Base-by-base conservation (phyloP, 2,797 vertebrate genomes). In the Coranthus polyacanthus region DNA sequence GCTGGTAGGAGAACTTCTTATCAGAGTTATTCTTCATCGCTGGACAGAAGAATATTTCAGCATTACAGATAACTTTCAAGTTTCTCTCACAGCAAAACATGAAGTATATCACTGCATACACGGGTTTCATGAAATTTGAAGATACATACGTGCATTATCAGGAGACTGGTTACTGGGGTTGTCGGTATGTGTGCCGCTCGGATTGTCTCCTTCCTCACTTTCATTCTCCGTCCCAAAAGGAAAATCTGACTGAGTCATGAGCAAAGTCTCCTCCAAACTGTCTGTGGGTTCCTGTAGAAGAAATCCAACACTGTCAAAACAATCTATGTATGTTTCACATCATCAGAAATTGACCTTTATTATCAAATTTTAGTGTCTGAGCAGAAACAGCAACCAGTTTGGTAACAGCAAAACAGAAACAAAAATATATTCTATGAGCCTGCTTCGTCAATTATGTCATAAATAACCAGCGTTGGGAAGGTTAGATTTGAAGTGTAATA, bases 1-100 rank as follows among this genome's bases (percentile, higher is more conserved):
- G 95, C 84, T 97, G 96, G 80, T 97, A 98, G 72, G 92, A 96
- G 90, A 99, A 98, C 87, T 95, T 98, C 73, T 94, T 96, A 71
- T 98, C 97, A 7, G 95, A 93, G 75, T 98, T 96, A 68, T 98
- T 98, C 90, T 96, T 99, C 92, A 96, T 89, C 0, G 91, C 96
- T 98, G 75, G 16, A 87, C 72, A 26, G 46, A 74, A 76, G 24
- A 69, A 58, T 10, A 38, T 9, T 21, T 39, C 38, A 15, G 38
- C 13, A 39, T 39, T 15, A 39, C 10, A 39, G 22, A n/a, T n/a
- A n/a, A n/a, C n/a, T n/a, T n/a, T n/a, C n/a, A n/a, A n/a, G n/a
- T n/a, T n/a, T n/a, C n/a, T n/a, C n/a, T n/a, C n/a, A n/a, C n/a
- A n/a, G n/a, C n/a, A 67, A 71, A 62, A 3, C 32, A 16, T 36